phyloP scores from a whole-genome alignment of 2,888 invertebrate genomes.

The Zaprionus lineosus region DNA sequence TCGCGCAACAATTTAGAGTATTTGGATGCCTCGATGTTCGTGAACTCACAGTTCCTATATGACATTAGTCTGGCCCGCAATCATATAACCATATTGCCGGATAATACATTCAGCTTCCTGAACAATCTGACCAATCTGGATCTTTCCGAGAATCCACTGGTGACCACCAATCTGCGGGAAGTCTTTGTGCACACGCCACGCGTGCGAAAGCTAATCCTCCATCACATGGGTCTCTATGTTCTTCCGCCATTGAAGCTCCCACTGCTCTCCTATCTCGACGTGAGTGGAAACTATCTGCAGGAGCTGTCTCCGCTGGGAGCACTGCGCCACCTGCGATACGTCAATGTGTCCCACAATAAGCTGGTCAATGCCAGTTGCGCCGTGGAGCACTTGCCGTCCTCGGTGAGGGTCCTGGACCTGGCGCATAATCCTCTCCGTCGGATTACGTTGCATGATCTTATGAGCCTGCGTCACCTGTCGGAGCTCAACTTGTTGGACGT shows the following conservation, averaged over 20 bases:
- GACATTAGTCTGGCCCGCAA: conserved; percentile 91
- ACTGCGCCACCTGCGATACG: conserved; percentile 87
- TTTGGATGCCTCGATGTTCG: conserved; percentile 93
- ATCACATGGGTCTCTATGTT: conserved; percentile 89
- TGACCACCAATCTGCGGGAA: conserved; percentile 93
- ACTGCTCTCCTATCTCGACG: conserved; percentile 90
- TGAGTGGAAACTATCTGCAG: conserved; percentile 90
- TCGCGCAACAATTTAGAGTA: conserved; percentile 92
- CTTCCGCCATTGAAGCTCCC: conserved; percentile 90
- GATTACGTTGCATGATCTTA: conserved; percentile 85
- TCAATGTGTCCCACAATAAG: conserved; percentile 91
- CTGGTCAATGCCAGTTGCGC: conserved; percentile 89
- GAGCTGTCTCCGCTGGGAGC: conserved; percentile 89
- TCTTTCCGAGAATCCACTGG: conserved; percentile 90
- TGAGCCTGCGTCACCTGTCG: conserved; percentile 86
- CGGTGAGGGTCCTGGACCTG: conserved; percentile 89
- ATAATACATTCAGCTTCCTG: conserved; percentile 93
- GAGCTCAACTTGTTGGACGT: conserved; percentile 89
- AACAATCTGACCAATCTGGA: conserved; percentile 90
- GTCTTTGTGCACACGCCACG: conserved; percentile 93
- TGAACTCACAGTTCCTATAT: conserved; percentile 90
- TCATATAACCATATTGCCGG: conserved; percentile 91
- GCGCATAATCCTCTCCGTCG: conserved; percentile 92
- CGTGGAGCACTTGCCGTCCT: conserved; percentile 88
- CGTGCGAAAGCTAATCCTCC: conserved; percentile 89